A percentile compares a stretch with the other conserved stretches of the same genome.
Evolutionary conservation across 2,113 vertebrate genomes (phyloP).

Genomic region (Dendropsophus ebraccatus): DNA sequence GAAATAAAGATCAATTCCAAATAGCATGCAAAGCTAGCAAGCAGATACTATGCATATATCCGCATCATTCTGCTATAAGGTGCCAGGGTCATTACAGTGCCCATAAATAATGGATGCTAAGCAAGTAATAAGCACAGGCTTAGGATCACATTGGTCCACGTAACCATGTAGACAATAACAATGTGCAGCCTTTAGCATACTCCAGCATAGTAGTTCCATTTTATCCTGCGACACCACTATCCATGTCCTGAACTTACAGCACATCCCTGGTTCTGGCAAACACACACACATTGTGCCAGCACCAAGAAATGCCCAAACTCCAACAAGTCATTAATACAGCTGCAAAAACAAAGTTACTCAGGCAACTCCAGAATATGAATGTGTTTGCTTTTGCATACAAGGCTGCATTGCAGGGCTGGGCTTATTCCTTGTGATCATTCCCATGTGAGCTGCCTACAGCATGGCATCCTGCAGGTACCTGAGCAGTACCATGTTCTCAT

Average conservation of each 20-base stretch:
- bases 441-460: neutral
- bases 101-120: neutral
- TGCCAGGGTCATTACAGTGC: neutral
- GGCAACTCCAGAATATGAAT: slow-evolving; percentile 33
- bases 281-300: slow-evolving; percentile 18
- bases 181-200: neutral
- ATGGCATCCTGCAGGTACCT: slow-evolving; percentile 28
- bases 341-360: slow-evolving; percentile 52
- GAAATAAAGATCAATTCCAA: neutral
- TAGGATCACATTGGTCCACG: neutral
- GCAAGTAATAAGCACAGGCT: neutral
- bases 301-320: slow-evolving; percentile 39
- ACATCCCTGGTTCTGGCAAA: slow-evolving; percentile 6
- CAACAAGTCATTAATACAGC: slow-evolving; percentile 32
- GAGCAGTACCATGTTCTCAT: neutral
- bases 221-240: neutral
- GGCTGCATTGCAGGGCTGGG: slow-evolving; percentile 54
- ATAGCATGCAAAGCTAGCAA: neutral
- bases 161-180: neutral
- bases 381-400: neutral
- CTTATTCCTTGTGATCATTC: neutral
- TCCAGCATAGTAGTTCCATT: neutral
- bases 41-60: neutral
- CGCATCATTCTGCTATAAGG: neutral
- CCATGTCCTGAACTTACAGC: neutral